Conservation (phyloP, 2,113 vertebrate genomes). For the Eubucco bourcierii region DNA sequence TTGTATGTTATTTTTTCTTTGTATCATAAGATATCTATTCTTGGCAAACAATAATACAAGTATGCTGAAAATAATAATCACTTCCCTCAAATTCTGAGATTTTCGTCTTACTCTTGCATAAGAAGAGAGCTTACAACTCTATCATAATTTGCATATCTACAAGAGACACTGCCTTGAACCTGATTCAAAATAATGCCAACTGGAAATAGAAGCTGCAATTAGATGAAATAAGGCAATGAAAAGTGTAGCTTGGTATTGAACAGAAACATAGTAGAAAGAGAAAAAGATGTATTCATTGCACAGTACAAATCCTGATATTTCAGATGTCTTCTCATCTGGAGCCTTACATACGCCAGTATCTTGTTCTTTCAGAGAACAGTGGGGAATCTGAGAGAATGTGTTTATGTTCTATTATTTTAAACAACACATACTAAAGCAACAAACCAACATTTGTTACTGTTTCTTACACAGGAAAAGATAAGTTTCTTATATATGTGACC, state of each 20-base stretch:
- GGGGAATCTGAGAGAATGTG: neutral
- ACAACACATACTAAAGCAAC: neutral
- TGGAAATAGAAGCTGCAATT: neutral
- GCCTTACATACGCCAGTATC: neutral
- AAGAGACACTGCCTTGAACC: neutral
- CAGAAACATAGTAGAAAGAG: neutral
- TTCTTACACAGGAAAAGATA: neutral
- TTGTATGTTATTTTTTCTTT: conserved; percentile 25
- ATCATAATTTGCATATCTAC: neutral
- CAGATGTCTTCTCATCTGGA: neutral
- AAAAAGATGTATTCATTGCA: neutral
- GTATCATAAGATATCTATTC: neutral
- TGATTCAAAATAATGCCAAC: neutral
- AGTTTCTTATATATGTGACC: neutral
- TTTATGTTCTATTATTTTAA: neutral
- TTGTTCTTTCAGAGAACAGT: neutral
- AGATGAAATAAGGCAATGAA: neutral
- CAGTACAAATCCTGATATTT: neutral
- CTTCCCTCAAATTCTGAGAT: neutral
- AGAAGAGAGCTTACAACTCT: neutral
- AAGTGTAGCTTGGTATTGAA: neutral
- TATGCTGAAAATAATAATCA: neutral
- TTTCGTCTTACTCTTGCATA: neutral
- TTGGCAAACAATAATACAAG: neutral
- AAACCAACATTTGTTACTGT: neutral